These are phyloP conservation scores for Microplitis demolitor DNA, from an alignment of 1,140 invertebrate genomes.

Conservation along the genomic window DNA sequence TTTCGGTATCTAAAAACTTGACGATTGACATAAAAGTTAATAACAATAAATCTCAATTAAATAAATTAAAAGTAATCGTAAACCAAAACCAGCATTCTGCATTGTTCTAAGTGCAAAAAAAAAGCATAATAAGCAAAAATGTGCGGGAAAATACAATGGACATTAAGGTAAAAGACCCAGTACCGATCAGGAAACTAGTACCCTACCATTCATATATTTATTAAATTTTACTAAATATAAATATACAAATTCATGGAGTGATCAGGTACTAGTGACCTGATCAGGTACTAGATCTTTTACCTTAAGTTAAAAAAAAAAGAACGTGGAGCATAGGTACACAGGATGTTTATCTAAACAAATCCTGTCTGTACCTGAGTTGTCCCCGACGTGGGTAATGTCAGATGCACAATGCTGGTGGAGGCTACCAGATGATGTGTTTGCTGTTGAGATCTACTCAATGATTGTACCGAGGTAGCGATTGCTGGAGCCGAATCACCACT, in stretches of 20 bases:
- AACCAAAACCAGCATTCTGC: slow-evolving; percentile 58
- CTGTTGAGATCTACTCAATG: slow-evolving; percentile 60
- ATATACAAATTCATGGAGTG: too few species aligned
- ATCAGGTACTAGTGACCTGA: too few species aligned
- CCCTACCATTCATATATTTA: too few species aligned
- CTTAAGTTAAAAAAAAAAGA: background rate
- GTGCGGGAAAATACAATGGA: background rate
- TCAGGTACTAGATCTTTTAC: too few species aligned
- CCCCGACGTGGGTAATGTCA: slow-evolving; percentile 73
- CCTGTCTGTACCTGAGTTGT: slow-evolving; percentile 69
- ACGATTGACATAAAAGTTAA: too few species aligned
- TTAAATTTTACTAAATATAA: too few species aligned
- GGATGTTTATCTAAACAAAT: slow-evolving; percentile 39
- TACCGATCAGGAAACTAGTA: too few species aligned
- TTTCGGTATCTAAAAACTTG: too few species aligned
- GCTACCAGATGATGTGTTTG: slow-evolving; percentile 66
- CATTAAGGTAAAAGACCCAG: background rate
- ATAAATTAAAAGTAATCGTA: slow-evolving; percentile 1
- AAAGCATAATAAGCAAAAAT: background rate
- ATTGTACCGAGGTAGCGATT: slow-evolving; percentile 66
- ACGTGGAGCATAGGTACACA: slow-evolving; percentile 47
- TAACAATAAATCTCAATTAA: background rate
- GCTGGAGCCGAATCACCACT: slow-evolving; percentile 58
- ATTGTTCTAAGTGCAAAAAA: slow-evolving; percentile 32
- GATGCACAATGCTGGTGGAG: slow-evolving; percentile 82